Conservation (phyloP, 2,888 invertebrate genomes). For the Pristionchus mayeri region DNA sequence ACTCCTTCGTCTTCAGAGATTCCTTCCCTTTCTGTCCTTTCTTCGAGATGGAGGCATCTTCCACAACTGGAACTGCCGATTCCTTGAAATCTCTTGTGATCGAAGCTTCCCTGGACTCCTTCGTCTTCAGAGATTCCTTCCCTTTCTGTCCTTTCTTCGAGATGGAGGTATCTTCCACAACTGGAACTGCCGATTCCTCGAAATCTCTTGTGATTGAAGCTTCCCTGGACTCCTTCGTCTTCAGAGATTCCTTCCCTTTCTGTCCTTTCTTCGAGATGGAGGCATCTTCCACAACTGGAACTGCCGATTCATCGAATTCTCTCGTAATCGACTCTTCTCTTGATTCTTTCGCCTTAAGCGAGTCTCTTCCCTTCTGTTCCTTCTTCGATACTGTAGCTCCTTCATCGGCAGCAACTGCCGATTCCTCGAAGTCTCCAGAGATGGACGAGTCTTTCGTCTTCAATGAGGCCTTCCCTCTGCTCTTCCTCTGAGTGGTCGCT, state of each 20-base stretch:
- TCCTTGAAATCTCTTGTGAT: not conserved
- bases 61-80: not conserved
- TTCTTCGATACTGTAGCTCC: not conserved
- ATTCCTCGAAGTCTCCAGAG: not conserved
- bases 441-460: not conserved
- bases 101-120: conserved; percentile 3
- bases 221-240: not conserved
- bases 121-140: conserved; percentile 50
- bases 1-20: not conserved
- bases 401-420: conserved; percentile 18
- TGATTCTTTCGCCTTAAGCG: not conserved
- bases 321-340: not conserved
- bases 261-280: not conserved
- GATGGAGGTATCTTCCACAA: conserved; percentile 11
- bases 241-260: not conserved
- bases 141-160: conserved; percentile 49
- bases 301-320: not conserved
- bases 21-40: not conserved
- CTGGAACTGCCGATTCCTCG: not conserved
- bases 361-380: not conserved
- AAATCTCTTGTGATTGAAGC: not conserved
- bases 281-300: not conserved
- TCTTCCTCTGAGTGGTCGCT: not conserved
- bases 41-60: not conserved
- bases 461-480: not conserved